Conservation (phyloP, 2,888 invertebrate genomes). For the Helobdella robusta region DNA sequence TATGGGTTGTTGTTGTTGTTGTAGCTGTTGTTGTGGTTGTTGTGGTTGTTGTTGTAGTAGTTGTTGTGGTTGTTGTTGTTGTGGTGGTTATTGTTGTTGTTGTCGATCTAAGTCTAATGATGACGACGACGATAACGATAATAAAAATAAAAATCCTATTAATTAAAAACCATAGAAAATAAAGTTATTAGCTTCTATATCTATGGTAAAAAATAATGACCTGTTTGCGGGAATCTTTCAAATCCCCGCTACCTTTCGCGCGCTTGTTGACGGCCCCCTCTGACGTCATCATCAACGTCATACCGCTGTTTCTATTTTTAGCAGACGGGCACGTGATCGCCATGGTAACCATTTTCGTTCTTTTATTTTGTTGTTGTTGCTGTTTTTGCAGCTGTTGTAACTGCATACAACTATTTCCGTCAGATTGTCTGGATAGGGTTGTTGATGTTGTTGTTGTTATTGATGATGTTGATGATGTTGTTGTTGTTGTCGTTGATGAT, state of each 20-base stretch:
- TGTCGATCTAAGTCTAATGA: neutral
- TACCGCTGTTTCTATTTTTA: neutral
- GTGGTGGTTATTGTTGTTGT: too few relatives aligned
- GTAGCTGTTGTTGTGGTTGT: conserved; percentile 17
- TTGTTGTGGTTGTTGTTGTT: too few relatives aligned
- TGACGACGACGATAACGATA: neutral
- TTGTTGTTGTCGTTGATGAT: too few relatives aligned
- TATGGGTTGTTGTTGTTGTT: conserved; percentile 28
- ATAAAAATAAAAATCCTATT: conserved; percentile 19
- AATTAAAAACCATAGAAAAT: neutral
- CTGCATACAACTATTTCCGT: neutral
- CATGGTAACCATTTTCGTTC: too few relatives aligned
- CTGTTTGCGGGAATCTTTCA: conserved; percentile 12
- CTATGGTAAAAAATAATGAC: too few relatives aligned
- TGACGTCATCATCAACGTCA: neutral
- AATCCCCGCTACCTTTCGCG: neutral
- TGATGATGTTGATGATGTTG: too few relatives aligned
- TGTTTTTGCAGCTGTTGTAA: too few relatives aligned
- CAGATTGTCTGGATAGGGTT: neutral
- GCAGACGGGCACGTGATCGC: too few relatives aligned
- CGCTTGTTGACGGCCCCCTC: neutral
- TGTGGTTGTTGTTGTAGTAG: conserved; percentile 21
- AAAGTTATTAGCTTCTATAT: too few relatives aligned
- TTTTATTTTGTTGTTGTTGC: too few relatives aligned
- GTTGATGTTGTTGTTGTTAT: neutral